Percentiles rank a stretch among this genome's conserved stretches.
These are phyloP conservation scores for Clinocottus analis DNA, from an alignment of 2,113 vertebrate species.

Conservation along the genomic window DNA sequence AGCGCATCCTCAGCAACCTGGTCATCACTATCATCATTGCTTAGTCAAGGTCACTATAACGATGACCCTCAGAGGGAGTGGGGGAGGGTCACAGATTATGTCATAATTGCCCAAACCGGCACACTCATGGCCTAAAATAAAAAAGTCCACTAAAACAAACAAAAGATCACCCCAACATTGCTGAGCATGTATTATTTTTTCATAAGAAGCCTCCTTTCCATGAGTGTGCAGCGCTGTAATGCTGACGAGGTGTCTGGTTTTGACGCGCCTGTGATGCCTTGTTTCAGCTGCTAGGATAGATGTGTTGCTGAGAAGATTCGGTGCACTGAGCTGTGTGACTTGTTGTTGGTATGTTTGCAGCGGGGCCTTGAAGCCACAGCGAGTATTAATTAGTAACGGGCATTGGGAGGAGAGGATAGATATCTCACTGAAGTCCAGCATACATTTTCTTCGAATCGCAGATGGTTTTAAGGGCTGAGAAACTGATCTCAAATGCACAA, in stretches of 20 bases:
- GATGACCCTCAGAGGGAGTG: background rate
- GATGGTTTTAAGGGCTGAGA: background rate
- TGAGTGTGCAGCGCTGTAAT: background rate
- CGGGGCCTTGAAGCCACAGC: background rate
- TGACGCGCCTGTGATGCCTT: too few relatives aligned
- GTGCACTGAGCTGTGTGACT: background rate
- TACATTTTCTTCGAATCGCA: background rate
- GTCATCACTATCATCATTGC: constrained; percentile 6
- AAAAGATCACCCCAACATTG: background rate
- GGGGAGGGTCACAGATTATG: background rate
- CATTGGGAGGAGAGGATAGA: background rate
- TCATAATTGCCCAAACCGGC: background rate
- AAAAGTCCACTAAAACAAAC: background rate
- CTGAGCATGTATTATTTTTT: background rate
- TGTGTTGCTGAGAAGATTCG: background rate
- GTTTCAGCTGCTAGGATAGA: background rate
- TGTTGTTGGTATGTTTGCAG: background rate
- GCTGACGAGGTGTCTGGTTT: background rate
- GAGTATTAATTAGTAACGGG: constrained; percentile 12
- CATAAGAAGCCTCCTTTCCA: background rate
- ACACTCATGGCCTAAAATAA: background rate
- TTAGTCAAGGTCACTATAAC: background rate
- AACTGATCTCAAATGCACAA: background rate
- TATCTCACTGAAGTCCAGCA: background rate
- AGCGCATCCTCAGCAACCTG: background rate